Conservation (phyloP, 2,797 vertebrate species). For the Bradypus variegatus region DNA sequence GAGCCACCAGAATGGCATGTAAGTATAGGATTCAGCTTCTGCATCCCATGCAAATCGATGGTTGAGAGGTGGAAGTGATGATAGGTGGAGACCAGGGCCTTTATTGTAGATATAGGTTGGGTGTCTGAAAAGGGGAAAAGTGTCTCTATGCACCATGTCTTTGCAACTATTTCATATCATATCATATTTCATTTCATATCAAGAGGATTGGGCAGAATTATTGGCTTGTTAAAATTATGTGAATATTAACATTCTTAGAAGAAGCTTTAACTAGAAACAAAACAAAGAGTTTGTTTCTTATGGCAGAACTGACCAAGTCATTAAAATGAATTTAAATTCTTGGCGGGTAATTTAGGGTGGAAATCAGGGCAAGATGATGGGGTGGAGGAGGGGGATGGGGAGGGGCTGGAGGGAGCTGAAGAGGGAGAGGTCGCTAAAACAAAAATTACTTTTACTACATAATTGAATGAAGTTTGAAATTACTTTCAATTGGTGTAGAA, state of each 20-base stretch:
- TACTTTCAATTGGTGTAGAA: not conserved
- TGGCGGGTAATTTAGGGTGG: not conserved
- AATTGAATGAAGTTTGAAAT: slow-evolving; percentile 3
- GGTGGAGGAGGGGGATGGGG: not conserved
- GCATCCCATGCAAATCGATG: not conserved
- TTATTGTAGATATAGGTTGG: not conserved
- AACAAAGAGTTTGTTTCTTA: not conserved
- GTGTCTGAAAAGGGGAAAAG: not conserved
- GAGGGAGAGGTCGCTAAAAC: not conserved
- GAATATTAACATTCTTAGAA: not conserved
- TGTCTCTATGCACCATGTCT: not conserved
- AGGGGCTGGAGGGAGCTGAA: not conserved
- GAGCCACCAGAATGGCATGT: not conserved
- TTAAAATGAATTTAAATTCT: not conserved
- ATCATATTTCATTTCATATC: not conserved
- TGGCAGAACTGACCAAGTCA: not conserved
- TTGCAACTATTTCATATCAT: not conserved
- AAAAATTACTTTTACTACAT: not conserved
- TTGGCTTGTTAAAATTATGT: not conserved
- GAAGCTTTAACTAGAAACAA: not conserved
- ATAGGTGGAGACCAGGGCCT: not conserved
- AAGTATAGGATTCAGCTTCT: not conserved
- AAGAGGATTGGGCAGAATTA: not conserved
- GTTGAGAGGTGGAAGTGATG: not conserved
- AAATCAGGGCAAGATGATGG: not conserved